Conservation (phyloP, 2,797 vertebrate species). For the Hemitrygon akajei region DNA sequence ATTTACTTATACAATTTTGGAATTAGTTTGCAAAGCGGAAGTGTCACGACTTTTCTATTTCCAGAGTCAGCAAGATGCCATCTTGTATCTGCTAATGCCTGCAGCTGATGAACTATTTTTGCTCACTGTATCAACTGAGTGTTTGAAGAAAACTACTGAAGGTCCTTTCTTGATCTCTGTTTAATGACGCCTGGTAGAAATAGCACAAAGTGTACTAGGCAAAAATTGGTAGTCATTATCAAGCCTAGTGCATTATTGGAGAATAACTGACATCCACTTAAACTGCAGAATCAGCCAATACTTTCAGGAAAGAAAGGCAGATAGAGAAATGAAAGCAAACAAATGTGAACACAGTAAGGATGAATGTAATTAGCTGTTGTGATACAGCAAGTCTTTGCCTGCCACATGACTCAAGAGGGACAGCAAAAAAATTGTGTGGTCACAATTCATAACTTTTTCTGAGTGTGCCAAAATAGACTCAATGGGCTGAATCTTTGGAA, state of each 20-base stretch:
- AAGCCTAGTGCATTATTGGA: neutral
- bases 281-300: neutral
- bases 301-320: neutral
- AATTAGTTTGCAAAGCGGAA: neutral
- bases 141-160: neutral
- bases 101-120: neutral
- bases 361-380: neutral
- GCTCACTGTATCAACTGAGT: neutral
- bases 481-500: no score
- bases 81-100: neutral
- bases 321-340: neutral
- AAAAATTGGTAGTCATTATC: neutral
- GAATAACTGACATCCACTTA: neutral
- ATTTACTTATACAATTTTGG: neutral
- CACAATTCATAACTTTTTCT: neutral
- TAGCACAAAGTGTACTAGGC: neutral
- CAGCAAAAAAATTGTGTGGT: neutral
- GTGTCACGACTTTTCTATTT: neutral
- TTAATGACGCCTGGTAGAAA: neutral
- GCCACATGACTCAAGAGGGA: neutral
- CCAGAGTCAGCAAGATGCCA: neutral
- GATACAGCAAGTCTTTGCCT: neutral
- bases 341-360: neutral
- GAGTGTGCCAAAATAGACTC: neutral
- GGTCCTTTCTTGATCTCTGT: neutral